phyloP scores from a whole-genome alignment of 2,888 invertebrate genomes.

The Exocentrus adspersus region DNA sequence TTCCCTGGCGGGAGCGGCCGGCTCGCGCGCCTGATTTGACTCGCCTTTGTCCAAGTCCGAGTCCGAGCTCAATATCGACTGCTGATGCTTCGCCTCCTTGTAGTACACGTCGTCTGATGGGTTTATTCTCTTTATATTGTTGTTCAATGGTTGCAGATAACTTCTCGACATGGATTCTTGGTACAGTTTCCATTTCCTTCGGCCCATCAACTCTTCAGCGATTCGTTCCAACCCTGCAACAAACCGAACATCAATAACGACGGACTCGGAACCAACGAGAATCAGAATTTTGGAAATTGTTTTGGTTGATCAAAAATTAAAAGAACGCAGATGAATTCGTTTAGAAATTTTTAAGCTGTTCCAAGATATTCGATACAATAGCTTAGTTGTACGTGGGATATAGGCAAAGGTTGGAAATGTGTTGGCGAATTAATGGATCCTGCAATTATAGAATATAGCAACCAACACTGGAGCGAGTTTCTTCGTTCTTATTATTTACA shows the following conservation, averaged over 20 bases:
- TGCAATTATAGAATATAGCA: conserved; percentile 21
- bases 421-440: conserved; percentile 26
- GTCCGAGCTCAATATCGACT: conserved; percentile 24
- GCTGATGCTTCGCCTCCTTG: conserved; percentile 41
- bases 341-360: background rate
- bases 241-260: conserved; percentile 2
- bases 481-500: no score
- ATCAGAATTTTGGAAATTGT: no score
- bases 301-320: no score
- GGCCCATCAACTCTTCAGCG: conserved; percentile 97
- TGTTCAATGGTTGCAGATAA: conserved; percentile 64
- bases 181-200: conserved; percentile 95
- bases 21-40: conserved; percentile 37
- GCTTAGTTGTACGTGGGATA: conserved; percentile 8
- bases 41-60: conserved; percentile 29
- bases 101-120: conserved; percentile 51
- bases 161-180: conserved; percentile 74
- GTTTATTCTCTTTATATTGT: conserved; percentile 61
- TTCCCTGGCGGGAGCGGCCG: conserved; percentile 28
- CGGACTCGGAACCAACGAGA: background rate
- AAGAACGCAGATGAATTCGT: no score
- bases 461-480: no score
- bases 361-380: no score
- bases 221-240: conserved; percentile 90
- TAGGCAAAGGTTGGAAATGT: conserved; percentile 18